Base-by-base conservation (phyloP, 30 jellyfish, hydroid and myxozoan genomes). In the Cassiopea xamachana region DNA sequence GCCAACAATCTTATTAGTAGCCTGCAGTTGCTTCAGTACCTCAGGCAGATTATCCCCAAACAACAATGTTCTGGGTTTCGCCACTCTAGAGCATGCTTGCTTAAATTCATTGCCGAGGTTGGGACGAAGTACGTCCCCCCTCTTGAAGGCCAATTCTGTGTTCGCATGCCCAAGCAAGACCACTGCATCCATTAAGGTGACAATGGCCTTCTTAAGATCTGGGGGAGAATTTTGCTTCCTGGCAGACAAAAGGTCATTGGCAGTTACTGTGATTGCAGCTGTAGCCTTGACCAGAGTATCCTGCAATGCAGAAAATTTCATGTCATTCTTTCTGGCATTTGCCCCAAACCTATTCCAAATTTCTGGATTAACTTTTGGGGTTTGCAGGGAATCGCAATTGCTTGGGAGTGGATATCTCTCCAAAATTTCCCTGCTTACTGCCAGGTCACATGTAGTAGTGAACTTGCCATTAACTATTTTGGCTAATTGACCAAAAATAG, bases 291-390 rank as follows among this genome's bases (percentile, higher is more conserved):
- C 50, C 60, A 62, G 51, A 27, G 83, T 81, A 43, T 81, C 81
- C 64, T 81, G 90, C 84, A 59, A 47, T 12, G 90, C 39, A 46
- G 62, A 10, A 2, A 46, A 15, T 59, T 84, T 7, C 69, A 81
- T 46, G 61, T 84, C 92, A 60, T 72, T 72, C 58, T 68, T 48
- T 50, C 79, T 84, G 13, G 55, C 86, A 71, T 69, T 12, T 9
- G 92, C 16, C 44, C 85, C 48, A 49, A 84, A 46, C 46, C 72
- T 84, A n/a, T 48, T 75, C 92, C 92, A 84, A n/a, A 71, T 84
- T 84, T 84, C 92, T 44, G 87, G 92, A 75, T 84, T 84, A 79
- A 72, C 87, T 51, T 46, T 71, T 49, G 86, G 92, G 7, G 75
- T 47, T 45, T 15, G 46, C 45, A 84, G 64, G 7, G 87, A 84